Percentiles rank a stretch among this genome's conserved stretches.
Evolutionary conservation across 2,797 vertebrate species (phyloP).

Genomic region (Streptopelia turtur): DNA sequence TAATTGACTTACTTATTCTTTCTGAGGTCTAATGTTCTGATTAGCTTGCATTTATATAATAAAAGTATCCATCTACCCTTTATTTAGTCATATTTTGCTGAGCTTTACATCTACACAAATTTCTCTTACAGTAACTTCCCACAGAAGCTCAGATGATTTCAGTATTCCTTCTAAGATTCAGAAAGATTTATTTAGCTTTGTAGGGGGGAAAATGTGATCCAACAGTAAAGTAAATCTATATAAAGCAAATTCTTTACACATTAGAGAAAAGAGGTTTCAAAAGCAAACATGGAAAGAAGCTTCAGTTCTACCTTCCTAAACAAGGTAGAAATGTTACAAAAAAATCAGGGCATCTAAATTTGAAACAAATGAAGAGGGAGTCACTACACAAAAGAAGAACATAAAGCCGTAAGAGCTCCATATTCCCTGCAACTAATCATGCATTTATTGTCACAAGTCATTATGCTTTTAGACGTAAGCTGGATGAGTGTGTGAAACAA

Average conservation of each 20-base stretch:
- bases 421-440: background rate
- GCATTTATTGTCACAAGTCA: background rate
- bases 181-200: background rate
- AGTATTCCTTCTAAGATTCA: background rate
- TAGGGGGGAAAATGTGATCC: background rate
- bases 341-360: background rate
- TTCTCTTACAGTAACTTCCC: background rate
- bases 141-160: background rate
- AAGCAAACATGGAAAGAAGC: background rate
- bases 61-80: background rate
- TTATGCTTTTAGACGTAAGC: background rate
- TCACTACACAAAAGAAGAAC: background rate
- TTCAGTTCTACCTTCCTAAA: background rate
- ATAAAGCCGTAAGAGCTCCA: background rate
- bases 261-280: background rate
- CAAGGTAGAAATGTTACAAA: background rate
- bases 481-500: background rate
- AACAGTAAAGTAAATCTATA: background rate
- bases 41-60: background rate
- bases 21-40: background rate
- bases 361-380: background rate
- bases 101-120: background rate
- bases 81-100: background rate
- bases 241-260: background rate
- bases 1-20: background rate